These are phyloP conservation scores for Hydrozoanthus gracilis DNA, from an alignment of 92 coral and sea anemone genomes.

Conservation along the genomic window DNA sequence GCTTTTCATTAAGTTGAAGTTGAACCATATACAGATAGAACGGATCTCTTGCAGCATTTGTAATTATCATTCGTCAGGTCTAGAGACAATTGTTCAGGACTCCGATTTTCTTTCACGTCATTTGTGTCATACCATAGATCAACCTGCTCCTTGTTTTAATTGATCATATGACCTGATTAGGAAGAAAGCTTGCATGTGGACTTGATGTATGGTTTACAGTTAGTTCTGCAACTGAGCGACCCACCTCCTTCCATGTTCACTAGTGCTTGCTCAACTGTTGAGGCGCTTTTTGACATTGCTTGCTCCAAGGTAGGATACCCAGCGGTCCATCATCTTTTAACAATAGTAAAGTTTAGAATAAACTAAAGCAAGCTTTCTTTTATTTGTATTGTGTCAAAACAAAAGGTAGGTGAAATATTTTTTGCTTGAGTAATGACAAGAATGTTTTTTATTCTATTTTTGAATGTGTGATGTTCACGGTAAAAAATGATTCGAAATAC, in stretches of 20 bases:
- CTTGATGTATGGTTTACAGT: constrained; percentile 67
- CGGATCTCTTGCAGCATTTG: no score
- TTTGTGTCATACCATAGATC: background rate
- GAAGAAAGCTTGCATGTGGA: constrained; percentile 40
- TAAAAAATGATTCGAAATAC: no score
- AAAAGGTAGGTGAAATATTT: no score
- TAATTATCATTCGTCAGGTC: no score
- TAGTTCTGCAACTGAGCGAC: constrained; percentile 73
- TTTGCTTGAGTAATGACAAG: no score
- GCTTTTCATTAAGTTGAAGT: no score
- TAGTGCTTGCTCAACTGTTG: constrained; percentile 62
- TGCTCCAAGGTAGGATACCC: background rate
- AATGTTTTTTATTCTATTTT: no score
- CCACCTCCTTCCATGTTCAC: constrained; percentile 80
- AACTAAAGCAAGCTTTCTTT: background rate
- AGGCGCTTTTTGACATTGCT: constrained; percentile 57
- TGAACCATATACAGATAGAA: no score
- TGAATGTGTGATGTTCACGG: no score
- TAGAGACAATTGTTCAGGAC: no score
- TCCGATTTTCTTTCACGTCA: background rate
- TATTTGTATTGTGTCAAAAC: background rate
- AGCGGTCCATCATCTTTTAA: no score
- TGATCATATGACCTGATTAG: constrained; percentile 1
- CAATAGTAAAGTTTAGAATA: constrained; percentile 30
- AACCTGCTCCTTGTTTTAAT: background rate